Base-by-base conservation (phyloP, 2,888 invertebrate species). In the Cheilosia urbana region DNA sequence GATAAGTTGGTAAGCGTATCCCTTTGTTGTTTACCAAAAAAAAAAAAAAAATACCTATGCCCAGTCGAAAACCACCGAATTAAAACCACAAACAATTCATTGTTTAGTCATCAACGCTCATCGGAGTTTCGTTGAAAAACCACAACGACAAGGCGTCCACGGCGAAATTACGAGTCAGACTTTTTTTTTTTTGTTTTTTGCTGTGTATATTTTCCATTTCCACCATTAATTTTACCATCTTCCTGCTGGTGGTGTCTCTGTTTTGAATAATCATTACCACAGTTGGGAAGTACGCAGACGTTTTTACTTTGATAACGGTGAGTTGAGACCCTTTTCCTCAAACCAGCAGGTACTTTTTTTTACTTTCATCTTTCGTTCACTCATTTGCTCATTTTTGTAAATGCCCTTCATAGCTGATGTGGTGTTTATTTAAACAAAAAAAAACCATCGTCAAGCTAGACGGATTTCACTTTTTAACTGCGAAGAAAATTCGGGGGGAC, bases 31-130 rank as follows among this genome's bases (percentile, higher is more conserved):
- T 47, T 37, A 37, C 4, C 4, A 13, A 37, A 37, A 37, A 13
- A 13, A 4, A 13, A 37, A 37, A 37, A 13, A 37, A 37, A 37
- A 13, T 37, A 37, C 37, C 0, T 13, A 37, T 4, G 4, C 4
- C 37, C 4, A 42, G 17, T 17, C 15, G 24, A 51, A 53, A 40
- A 40, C 17, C 19, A 19, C n/a, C 17, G 49, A 55, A 53, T 55
- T 24, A 58, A 84, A 75, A 84, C 79, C 83, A 37, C 79, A 84
- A 84, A 34, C 83, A 75, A 63, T 79, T 79, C 83, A 80, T 79
- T 75, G 83, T 84, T 69, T 80, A 84, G 63, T 84, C 73, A 83
- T 79, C 57, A 79, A 83, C 62, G 73, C 60, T 79, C 60, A 58
- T 78, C 30, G 45, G 42, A 11, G 21, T 55, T 24, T 27, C 65